Evolutionary conservation across 2,113 vertebrate genomes (phyloP), one percentile per base, ranked within the genome.

Genomic region (Eidolon helvum): DNA sequence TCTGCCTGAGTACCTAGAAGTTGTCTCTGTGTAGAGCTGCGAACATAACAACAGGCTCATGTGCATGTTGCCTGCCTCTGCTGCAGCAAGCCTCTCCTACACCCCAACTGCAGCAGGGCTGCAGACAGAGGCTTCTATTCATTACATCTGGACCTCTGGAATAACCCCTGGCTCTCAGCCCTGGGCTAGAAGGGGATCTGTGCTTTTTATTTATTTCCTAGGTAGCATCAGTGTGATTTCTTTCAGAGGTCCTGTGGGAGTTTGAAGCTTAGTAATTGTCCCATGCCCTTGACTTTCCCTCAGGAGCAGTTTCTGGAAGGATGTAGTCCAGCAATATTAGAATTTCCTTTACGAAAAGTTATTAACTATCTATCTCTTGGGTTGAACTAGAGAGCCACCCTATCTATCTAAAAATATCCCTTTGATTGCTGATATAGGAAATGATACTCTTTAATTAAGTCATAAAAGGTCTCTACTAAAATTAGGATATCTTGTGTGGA

Each of bases 301-400:
- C 50, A 75, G 92, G 83, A 69, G 11, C 35, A 82, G 63, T 75
- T 90, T 83, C 63, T 59, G 71, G 15, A 75, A 86, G 0, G 4
- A 92, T 45, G 28, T 50, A 10, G 63, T 95, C 91, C 79, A 85
- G 40, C 14, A 18, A 18, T 72, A 40, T 4, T 79, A 24, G 43
- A 66, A 63, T 59, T 94, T 90, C 24, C 59, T 75, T 55, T 63
- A 83, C n/a, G 24, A 92, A 93, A 96, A 78, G 18, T 87, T 30
- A 66, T 28, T 79, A 85, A 38, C 33, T 89, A 14, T n/a, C 33
- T 87, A 2, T 90, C 77, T 69, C 66, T 79, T 94, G 50, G 24
- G 7, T 10, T 79, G n/a, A 87, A 22, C 43, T 86, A 95, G 26
- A 82, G 26, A 71, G 2, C 18, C 1, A 48, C 12, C 0, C 10